Base-by-base conservation (phyloP, 1,140 invertebrate genomes). In the Ptiloglossa arizonensis region DNA sequence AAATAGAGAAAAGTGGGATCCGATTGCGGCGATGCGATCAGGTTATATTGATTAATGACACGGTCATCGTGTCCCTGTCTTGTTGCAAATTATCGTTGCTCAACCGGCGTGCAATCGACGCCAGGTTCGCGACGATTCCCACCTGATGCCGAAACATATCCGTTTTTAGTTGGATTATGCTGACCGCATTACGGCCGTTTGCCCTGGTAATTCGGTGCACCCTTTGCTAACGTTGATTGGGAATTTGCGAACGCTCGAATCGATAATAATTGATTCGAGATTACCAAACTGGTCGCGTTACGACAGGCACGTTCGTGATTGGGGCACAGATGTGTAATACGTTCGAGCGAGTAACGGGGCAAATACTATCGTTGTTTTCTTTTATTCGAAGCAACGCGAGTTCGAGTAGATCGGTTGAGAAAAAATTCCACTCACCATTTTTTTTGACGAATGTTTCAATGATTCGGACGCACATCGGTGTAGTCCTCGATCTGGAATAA, bases 91-190 rank as follows among this genome's bases (percentile, higher is more conserved):
- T 27, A 71, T 52, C 75, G 24, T 71, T 35, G 73, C 29, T 68
- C 52, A 0, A 69, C 2, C 27, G 22, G 15, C 41, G 32, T 24
- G 27, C 63, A 35, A 68, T 57, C 17, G 50, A 24, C 27, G 73
- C 50, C 15, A 32, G 71, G n/a, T 44, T 50, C 15, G 41, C 66
- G 54, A 57, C 73, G 38, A 75, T 75, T 68, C 52, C 63, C 72
- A 68, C 73, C 73, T 76, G 73, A 69, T 69, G 54, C 54, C 73
- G 64, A 69, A 69, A 69, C 64, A 72, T 66, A 79, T 73, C 60
- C 68, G 68, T 79, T 79, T 79, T 71, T 72, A 72, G 57, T 72
- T 72, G 76, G 76, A 79, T 79, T 79, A 79, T 66, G 75, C 32
- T 72, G 69, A 56, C 48, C 76, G 48, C 69, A 60, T 70, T 78